Evolutionary conservation across 2,113 vertebrate species (phyloP).

Genomic region (Salvelinus fontinalis): DNA sequence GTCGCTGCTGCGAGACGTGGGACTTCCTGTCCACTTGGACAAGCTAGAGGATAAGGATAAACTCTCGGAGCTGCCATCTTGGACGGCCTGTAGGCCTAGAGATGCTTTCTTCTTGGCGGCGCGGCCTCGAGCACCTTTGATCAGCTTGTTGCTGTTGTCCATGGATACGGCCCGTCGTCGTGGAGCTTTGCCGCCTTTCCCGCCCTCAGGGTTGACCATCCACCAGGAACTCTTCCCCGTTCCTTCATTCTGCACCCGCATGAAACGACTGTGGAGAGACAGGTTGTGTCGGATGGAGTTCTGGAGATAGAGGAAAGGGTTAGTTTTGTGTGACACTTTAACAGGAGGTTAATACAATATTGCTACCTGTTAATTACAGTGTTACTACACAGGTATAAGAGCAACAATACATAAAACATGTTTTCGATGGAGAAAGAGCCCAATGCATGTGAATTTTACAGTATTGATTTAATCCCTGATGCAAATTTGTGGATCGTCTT

Average conservation of each 20-base stretch:
- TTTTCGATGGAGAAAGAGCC: no score
- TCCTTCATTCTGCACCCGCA: constrained; percentile 96
- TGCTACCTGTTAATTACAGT: no score
- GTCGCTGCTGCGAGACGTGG: constrained; percentile 93
- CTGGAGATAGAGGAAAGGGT: constrained; percentile 70
- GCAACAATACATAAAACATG: no score
- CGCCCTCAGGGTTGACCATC: constrained; percentile 97
- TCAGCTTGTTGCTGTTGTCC: constrained; percentile 98
- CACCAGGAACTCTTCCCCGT: constrained; percentile 99
- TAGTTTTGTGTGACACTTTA: neutral
- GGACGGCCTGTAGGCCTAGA: constrained; percentile 76
- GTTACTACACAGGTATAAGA: no score
- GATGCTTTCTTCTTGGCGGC: constrained; percentile 96
- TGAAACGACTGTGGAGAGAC: constrained; percentile 95
- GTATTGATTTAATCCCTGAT: no score
- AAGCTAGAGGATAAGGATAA: constrained; percentile 74
- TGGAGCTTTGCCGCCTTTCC: constrained; percentile 94
- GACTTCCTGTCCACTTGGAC: constrained; percentile 94
- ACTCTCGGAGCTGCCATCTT: constrained; percentile 86
- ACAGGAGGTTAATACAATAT: neutral
- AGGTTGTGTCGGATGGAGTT: constrained; percentile 98
- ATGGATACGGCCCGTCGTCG: constrained; percentile 93
- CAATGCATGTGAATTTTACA: no score
- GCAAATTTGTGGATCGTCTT: neutral
- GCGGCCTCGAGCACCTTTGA: constrained; percentile 88